Percentiles rank a stretch among this genome's conserved stretches.
Conservation (phyloP, 2,888 invertebrate species). For the Melanargia galathea region DNA sequence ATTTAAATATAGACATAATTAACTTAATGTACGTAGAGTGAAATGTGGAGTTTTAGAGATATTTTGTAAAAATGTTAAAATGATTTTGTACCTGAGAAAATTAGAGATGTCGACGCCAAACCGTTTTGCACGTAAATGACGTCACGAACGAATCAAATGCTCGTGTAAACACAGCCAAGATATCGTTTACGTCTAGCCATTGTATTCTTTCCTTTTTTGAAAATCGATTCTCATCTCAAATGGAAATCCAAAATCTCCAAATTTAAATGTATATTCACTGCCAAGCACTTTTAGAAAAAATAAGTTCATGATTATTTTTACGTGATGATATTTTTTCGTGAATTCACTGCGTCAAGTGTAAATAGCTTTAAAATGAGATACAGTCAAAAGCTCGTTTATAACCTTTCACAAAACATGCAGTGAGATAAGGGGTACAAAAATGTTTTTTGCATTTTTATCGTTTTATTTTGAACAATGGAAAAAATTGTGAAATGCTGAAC, state of each 20-base stretch:
- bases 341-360: conserved; percentile 1
- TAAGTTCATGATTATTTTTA: conserved; percentile 8
- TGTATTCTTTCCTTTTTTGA: conserved; percentile 28
- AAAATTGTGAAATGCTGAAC: conserved; percentile 8
- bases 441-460: background rate
- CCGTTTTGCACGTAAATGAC: conserved; percentile 54
- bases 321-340: background rate
- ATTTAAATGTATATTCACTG: conserved; percentile 20
- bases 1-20: background rate
- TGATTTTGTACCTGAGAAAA: background rate
- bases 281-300: conserved; percentile 23
- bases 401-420: conserved; percentile 8
- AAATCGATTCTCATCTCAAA: conserved; percentile 25
- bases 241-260: conserved; percentile 28
- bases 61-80: background rate
- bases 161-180: conserved; percentile 49
- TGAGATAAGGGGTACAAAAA: conserved; percentile 3
- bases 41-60: background rate
- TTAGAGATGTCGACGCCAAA: conserved; percentile 41
- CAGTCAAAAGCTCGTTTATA: conserved; percentile 16
- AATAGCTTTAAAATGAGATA: conserved; percentile 2
- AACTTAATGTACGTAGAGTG: background rate
- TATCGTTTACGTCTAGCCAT: conserved; percentile 38
- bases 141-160: conserved; percentile 55
- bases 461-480: conserved; percentile 13